Conservation (phyloP, 2,888 invertebrate species). For the Agonopterix arenella region DNA sequence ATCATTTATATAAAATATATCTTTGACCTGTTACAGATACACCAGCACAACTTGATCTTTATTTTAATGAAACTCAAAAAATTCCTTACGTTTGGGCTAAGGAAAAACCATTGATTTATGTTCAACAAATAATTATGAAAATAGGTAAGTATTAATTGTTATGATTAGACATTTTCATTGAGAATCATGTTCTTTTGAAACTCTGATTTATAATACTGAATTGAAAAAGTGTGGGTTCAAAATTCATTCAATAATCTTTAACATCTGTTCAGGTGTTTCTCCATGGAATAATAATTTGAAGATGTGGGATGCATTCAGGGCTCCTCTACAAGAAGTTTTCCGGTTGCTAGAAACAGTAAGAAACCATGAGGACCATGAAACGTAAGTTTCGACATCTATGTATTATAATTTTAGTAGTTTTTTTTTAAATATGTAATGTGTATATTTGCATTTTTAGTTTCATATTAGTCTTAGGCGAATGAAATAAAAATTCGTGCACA, state of each 20-base stretch:
- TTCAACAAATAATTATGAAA: slow-evolving; percentile 86
- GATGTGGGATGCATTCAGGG: slow-evolving; percentile 93
- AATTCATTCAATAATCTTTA: background rate
- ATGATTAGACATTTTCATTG: background rate
- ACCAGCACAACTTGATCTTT: slow-evolving; percentile 37
- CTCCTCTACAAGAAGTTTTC: slow-evolving; percentile 93
- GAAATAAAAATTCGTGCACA: too few species aligned
- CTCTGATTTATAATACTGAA: background rate
- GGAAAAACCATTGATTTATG: slow-evolving; percentile 80
- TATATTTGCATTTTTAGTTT: too few species aligned
- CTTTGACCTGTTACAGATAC: slow-evolving; percentile 29
- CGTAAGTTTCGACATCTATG: slow-evolving; percentile 62
- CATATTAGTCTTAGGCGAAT: too few species aligned
- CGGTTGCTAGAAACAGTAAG: slow-evolving; percentile 89
- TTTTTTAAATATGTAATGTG: too few species aligned
- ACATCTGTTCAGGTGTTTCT: slow-evolving; percentile 78
- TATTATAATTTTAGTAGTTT: too few species aligned
- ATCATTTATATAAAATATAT: too few species aligned
- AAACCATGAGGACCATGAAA: slow-evolving; percentile 86
- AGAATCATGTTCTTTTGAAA: background rate
- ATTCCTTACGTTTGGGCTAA: slow-evolving; percentile 79
- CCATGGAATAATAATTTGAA: slow-evolving; percentile 91
- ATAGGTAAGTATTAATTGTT: slow-evolving; percentile 46
- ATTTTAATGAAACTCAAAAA: slow-evolving; percentile 63
- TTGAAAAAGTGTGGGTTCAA: background rate